Evolutionary conservation across 2,113 vertebrate genomes (phyloP).

Genomic region (Halcyon senegalensis): DNA sequence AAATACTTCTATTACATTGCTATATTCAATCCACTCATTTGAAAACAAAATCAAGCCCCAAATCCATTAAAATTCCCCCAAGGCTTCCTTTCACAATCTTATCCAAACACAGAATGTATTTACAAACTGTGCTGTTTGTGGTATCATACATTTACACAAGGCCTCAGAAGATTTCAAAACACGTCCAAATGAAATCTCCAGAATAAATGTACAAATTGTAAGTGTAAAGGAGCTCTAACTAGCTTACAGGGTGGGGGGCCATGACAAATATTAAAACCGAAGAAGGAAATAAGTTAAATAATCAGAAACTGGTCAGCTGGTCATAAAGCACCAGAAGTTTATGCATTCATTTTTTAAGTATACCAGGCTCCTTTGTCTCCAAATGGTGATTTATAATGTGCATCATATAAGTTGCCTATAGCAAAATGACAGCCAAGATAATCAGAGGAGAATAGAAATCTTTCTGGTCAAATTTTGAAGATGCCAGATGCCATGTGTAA

Average conservation of each 20-base stretch:
- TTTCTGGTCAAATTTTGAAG: neutral
- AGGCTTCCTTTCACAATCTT: neutral
- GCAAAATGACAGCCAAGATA: slow-evolving; percentile 7
- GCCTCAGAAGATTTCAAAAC: neutral
- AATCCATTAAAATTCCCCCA: neutral
- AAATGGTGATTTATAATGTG: neutral
- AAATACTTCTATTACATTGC: neutral
- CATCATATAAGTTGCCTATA: slow-evolving; percentile 13
- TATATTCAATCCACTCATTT: neutral
- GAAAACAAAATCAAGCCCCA: neutral
- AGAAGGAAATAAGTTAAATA: neutral
- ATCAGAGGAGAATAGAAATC: neutral
- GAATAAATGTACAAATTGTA: neutral
- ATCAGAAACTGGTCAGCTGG: neutral
- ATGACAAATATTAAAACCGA: neutral
- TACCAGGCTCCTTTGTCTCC: neutral
- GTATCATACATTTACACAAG: neutral
- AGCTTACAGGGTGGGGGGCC: neutral
- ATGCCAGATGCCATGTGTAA: neutral
- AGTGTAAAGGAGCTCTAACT: neutral
- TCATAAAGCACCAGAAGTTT: neutral
- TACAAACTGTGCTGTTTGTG: neutral
- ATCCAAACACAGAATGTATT: neutral
- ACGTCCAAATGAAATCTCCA: neutral
- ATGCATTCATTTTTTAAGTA: slow-evolving; percentile 30